phyloP scores from a whole-genome alignment of 1,140 invertebrate species.

The Chelonus insularis region DNA sequence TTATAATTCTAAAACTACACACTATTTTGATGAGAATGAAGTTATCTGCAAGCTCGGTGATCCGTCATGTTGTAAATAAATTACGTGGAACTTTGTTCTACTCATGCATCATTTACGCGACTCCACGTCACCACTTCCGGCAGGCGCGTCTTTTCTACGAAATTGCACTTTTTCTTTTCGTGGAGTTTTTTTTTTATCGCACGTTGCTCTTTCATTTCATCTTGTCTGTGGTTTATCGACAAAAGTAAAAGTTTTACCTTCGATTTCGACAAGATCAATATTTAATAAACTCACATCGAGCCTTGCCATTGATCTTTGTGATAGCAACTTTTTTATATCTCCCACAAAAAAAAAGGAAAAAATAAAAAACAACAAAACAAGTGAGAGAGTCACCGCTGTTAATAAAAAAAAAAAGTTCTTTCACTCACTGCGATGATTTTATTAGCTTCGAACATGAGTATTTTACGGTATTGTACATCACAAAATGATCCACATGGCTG shows the following conservation, averaged over 20 bases:
- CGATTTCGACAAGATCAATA: constrained; percentile 20
- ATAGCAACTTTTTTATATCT: too few relatives aligned
- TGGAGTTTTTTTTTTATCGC: constrained; percentile 24
- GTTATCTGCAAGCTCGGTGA: not conserved
- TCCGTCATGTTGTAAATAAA: constrained; percentile 7
- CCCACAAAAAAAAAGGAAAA: too few relatives aligned
- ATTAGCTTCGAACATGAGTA: too few relatives aligned
- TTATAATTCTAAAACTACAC: not conserved
- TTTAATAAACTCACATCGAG: too few relatives aligned
- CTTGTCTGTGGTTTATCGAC: constrained; percentile 15
- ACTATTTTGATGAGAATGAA: not conserved
- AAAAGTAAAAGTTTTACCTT: constrained; percentile 23
- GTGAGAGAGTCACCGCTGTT: too few relatives aligned
- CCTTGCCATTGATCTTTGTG: too few relatives aligned
- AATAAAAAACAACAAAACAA: too few relatives aligned
- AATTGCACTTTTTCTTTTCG: not conserved
- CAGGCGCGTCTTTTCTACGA: constrained; percentile 9
- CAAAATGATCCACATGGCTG: too few relatives aligned
- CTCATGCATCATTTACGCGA: constrained; percentile 21
- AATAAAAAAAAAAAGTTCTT: too few relatives aligned
- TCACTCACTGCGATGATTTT: too few relatives aligned
- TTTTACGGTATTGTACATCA: too few relatives aligned
- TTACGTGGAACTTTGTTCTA: constrained; percentile 1
- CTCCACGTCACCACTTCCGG: constrained; percentile 11
- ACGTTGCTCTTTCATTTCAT: constrained; percentile 26